phyloP scores from a whole-genome alignment of 2,113 vertebrate species.

The Malurus cyaneus region DNA sequence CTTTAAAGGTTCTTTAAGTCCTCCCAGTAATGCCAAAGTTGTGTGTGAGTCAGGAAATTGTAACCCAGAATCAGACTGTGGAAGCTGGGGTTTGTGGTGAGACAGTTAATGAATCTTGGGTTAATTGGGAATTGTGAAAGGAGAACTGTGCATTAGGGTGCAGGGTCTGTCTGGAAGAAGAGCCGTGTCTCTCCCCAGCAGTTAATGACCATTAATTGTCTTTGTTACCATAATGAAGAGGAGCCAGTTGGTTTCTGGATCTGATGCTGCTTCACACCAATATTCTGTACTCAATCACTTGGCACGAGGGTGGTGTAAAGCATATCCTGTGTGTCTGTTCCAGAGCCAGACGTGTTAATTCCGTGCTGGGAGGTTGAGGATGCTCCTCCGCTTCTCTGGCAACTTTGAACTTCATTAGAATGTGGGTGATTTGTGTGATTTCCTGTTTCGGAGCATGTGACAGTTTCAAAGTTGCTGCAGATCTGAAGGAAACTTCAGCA shows the following conservation, averaged over 20 bases:
- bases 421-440: neutral
- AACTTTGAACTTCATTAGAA: neutral
- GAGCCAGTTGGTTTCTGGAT: neutral
- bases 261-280: neutral
- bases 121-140: neutral
- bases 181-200: neutral
- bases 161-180: neutral
- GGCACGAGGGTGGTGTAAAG: neutral
- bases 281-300: neutral
- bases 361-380: neutral
- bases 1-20: neutral
- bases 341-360: neutral
- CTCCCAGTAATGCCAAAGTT: neutral
- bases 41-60: fast-evolving
- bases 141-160: fast-evolving
- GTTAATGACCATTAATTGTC: neutral
- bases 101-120: neutral
- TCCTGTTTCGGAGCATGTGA: neutral
- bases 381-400: neutral
- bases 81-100: neutral
- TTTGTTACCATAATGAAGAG: neutral
- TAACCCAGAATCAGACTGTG: too few species aligned
- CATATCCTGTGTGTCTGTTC: neutral
- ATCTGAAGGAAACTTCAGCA: neutral
- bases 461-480: neutral